A percentile compares a stretch with the other conserved stretches of the same genome.
These are phyloP conservation scores for Halcyon leucocephala DNA, from an alignment of 2,797 vertebrate genomes.

Conservation along the genomic window DNA sequence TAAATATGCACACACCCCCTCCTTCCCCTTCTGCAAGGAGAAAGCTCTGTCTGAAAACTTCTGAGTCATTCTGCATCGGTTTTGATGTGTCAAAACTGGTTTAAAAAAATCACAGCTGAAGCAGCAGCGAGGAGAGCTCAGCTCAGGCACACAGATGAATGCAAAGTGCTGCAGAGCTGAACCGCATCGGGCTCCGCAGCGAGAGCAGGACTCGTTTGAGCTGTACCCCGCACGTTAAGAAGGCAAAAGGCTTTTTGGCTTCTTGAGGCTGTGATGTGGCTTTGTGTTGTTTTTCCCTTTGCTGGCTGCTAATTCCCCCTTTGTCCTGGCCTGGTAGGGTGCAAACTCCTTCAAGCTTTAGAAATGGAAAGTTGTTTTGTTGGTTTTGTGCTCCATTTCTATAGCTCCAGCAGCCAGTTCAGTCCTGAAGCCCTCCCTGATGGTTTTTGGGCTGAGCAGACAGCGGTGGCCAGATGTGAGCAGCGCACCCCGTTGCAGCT, in stretches of 20 bases:
- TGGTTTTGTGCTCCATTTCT: constrained; percentile 36
- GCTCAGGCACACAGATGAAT: background rate
- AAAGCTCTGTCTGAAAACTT: constrained; percentile 45
- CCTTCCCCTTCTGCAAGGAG: background rate
- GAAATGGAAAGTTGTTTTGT: constrained; percentile 60
- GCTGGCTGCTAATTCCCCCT: constrained; percentile 46
- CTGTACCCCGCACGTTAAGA: background rate
- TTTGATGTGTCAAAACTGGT: constrained; percentile 54
- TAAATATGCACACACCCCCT: background rate
- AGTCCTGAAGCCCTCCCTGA: background rate
- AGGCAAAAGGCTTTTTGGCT: background rate
- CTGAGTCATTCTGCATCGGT: constrained; percentile 55
- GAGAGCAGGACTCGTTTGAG: fast-evolving
- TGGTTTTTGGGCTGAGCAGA: background rate
- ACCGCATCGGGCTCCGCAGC: background rate
- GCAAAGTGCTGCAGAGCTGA: constrained; percentile 21
- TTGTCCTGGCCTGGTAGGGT: constrained; percentile 27
- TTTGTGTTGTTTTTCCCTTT: constrained; percentile 34
- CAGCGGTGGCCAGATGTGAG: constrained; percentile 7
- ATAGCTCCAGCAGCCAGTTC: background rate
- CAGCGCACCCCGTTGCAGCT: background rate
- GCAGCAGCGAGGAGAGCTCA: background rate
- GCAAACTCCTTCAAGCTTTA: constrained; percentile 19
- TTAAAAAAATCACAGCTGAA: constrained; percentile 39
- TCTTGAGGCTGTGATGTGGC: background rate